A percentile compares a stretch with the other conserved stretches of the same genome.
phyloP scores from a whole-genome alignment of 2,797 vertebrate species.

The Notamacropus eugenii region DNA sequence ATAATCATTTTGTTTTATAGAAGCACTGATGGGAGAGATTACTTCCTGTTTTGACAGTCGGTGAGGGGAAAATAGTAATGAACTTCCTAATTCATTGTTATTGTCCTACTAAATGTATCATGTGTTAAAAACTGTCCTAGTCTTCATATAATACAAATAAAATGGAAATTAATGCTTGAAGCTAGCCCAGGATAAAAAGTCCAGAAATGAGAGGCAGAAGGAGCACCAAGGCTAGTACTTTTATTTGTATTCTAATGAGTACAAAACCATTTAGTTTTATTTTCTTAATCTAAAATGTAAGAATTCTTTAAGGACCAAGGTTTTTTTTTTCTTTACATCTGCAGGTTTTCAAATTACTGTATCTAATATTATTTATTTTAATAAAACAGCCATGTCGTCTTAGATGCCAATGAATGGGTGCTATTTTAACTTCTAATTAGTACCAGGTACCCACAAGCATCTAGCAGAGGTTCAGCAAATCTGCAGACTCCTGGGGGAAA shows the following conservation, averaged over 20 bases:
- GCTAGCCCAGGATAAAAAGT: background rate
- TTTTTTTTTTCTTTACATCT: background rate
- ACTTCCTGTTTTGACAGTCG: background rate
- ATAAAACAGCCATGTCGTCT: background rate
- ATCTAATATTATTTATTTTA: background rate
- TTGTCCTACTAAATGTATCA: background rate
- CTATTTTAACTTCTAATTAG: constrained; percentile 24
- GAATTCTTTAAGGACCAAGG: constrained; percentile 11
- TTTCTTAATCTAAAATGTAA: background rate
- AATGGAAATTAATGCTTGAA: constrained; percentile 33
- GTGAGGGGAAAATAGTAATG: background rate
- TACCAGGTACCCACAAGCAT: background rate
- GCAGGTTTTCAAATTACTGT: constrained; percentile 21
- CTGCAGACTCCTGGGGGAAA: background rate
- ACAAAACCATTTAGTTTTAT: background rate
- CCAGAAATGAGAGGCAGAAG: constrained; percentile 42
- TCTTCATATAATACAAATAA: constrained; percentile 30
- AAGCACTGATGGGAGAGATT: background rate
- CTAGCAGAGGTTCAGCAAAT: background rate
- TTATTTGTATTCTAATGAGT: constrained; percentile 1
- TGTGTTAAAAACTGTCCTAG: background rate
- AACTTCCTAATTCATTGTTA: background rate
- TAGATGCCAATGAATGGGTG: constrained; percentile 7
- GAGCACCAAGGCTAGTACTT: background rate
- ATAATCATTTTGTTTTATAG: constrained; percentile 8